Evolutionary conservation across 2,797 vertebrate species (phyloP), one percentile per base, ranked within the genome.

Genomic region (Dipus sagitta): DNA sequence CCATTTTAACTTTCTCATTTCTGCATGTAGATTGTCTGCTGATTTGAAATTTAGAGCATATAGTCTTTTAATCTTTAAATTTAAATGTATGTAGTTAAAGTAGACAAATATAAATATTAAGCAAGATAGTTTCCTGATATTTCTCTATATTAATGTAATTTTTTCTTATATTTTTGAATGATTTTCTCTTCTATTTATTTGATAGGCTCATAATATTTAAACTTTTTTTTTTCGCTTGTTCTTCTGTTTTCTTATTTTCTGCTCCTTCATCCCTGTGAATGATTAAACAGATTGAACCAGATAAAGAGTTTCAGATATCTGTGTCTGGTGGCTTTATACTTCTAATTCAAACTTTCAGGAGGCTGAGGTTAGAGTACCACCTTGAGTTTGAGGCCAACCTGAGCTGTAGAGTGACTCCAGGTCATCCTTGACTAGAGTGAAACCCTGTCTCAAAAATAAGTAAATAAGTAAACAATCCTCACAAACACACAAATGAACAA

Each of bases 1-100:
- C 32, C 10, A 14, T 58, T 12, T 92, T 93, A 72, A 76, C 14
- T 90, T 91, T 90, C 62, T 77, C 14, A 68, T 85, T 95, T 96
- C 71, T 88, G 9, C 18, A 77, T 78, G 28, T 32, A 42, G 26
- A 70, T 80, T 93, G 93, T 42, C 9, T 90, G 0, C 38, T 94
- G 72, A 71, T 11, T 88, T 95, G 17, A 68, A 72, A 79, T 60
- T 67, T 65, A 42, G 58, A 32, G 30, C 12, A 20, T 85, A 52
- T 79, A 32, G 14, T 78, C 28, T 82, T 74, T 88, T 81, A 82
- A 84, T 86, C 95, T 91, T 84, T 72, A 90, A 70, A 60, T 68
- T 78, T 88, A 86, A 75, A 68, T 93, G 12, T 83, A n/a, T 92
- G 20, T 93, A 47, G n/a, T 79, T 52, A 82, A 80, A 30, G 54